A percentile compares a stretch with the other conserved stretches of the same genome.
Conservation (phyloP, 2,888 invertebrate genomes). For the Drosophila infuscata region DNA sequence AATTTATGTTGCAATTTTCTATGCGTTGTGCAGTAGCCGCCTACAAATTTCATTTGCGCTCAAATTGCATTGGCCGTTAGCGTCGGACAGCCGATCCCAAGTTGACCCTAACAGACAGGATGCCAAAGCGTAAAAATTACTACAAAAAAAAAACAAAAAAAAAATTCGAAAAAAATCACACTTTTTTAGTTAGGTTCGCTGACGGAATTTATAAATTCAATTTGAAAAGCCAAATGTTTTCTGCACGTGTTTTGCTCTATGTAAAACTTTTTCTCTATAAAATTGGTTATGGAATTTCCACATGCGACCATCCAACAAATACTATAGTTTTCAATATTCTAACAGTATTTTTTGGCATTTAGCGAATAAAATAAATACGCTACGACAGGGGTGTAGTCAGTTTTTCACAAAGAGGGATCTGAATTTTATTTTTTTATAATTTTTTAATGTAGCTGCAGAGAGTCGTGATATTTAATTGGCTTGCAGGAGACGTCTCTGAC, state of each 20-base stretch:
- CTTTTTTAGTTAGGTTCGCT: slow-evolving; percentile 23
- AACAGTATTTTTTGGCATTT: slow-evolving; percentile 23
- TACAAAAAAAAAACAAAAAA: neutral
- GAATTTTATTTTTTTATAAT: neutral
- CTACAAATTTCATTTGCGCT: slow-evolving; percentile 51
- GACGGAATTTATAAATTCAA: slow-evolving; percentile 72
- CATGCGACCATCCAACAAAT: slow-evolving; percentile 33
- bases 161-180: neutral
- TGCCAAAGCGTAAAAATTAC: slow-evolving; percentile 9
- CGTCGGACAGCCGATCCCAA: slow-evolving; percentile 52
- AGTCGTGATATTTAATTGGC: neutral
- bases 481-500: neutral
- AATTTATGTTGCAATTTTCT: slow-evolving; percentile 75
- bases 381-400: neutral
- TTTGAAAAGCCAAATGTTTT: slow-evolving; percentile 51
- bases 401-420: neutral
- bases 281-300: slow-evolving; percentile 40
- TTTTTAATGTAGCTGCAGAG: neutral
- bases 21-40: slow-evolving; percentile 52
- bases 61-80: slow-evolving; percentile 70
- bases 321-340: slow-evolving; percentile 26
- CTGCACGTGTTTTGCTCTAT: slow-evolving; percentile 22
- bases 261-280: slow-evolving; percentile 15
- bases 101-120: slow-evolving; percentile 57
- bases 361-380: slow-evolving; percentile 14